Evolutionary conservation across 2,888 invertebrate species (phyloP).

Genomic region (Eristalinus sepulchralis): DNA sequence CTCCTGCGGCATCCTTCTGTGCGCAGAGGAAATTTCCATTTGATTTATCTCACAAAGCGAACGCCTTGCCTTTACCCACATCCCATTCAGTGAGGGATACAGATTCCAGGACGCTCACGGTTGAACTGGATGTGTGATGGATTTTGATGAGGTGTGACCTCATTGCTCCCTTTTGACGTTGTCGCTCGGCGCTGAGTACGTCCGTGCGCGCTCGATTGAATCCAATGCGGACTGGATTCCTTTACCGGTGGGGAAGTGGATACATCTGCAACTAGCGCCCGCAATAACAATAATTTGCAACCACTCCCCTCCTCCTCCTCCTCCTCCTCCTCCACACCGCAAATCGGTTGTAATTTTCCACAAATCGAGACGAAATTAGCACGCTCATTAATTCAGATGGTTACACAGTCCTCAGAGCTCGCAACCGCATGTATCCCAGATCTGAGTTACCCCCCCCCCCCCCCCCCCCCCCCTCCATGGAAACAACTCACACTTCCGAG

Average conservation of each 20-base stretch:
- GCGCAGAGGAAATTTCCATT: neutral
- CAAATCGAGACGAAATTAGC: conserved; percentile 69
- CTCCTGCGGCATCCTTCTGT: neutral
- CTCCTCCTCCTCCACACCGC: conserved; percentile 15
- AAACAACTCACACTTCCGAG: neutral
- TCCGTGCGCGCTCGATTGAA: neutral
- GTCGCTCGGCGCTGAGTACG: neutral
- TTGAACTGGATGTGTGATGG: neutral
- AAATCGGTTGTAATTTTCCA: conserved; percentile 67
- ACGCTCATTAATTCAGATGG: conserved; percentile 64
- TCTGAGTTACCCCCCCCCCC: conserved; percentile 19
- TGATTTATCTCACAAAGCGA: neutral
- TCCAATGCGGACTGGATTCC: neutral
- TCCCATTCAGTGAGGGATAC: neutral
- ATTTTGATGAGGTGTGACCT: neutral
- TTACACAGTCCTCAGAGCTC: conserved; percentile 7
- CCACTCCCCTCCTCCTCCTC: conserved; percentile 18
- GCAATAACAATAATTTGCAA: neutral
- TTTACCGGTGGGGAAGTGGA: neutral
- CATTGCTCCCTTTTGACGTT: neutral
- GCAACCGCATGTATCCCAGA: neutral
- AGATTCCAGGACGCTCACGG: neutral
- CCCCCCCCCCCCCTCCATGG: neutral
- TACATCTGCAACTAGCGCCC: neutral
- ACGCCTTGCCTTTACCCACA: neutral